These are phyloP conservation scores for Pygoscelis adeliae DNA, from an alignment of 2,113 vertebrate species.

Conservation along the genomic window DNA sequence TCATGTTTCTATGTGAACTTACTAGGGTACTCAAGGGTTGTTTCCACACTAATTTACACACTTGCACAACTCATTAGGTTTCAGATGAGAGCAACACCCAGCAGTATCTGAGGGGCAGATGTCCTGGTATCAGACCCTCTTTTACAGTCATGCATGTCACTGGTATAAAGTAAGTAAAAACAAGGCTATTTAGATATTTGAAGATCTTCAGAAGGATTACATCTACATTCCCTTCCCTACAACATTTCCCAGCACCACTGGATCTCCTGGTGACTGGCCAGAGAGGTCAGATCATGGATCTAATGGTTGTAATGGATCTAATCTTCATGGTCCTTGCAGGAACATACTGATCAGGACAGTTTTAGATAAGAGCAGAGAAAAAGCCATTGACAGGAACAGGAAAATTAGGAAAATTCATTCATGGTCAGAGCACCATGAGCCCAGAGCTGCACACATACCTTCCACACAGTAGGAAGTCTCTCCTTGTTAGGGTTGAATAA, in stretches of 20 bases:
- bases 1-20: accelerated
- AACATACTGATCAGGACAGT: neutral
- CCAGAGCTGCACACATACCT: neutral
- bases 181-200: too few relatives aligned
- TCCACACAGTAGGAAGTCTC: accelerated
- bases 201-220: neutral
- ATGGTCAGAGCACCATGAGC: accelerated
- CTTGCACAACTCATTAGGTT: neutral
- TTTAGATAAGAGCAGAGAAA: neutral
- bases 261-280: too few relatives aligned
- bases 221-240: too few relatives aligned
- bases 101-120: neutral
- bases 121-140: too few relatives aligned
- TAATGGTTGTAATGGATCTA: neutral
- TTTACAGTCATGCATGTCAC: neutral
- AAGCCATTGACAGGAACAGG: neutral
- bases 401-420: neutral
- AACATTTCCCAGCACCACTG: neutral
- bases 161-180: neutral
- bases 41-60: neutral
- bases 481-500: neutral
- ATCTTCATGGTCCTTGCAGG: neutral
- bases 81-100: neutral
- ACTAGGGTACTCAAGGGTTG: neutral
- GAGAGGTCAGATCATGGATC: neutral